Evolutionary conservation across 2,113 vertebrate species (phyloP).

Genomic region (Synodontis membranacea): DNA sequence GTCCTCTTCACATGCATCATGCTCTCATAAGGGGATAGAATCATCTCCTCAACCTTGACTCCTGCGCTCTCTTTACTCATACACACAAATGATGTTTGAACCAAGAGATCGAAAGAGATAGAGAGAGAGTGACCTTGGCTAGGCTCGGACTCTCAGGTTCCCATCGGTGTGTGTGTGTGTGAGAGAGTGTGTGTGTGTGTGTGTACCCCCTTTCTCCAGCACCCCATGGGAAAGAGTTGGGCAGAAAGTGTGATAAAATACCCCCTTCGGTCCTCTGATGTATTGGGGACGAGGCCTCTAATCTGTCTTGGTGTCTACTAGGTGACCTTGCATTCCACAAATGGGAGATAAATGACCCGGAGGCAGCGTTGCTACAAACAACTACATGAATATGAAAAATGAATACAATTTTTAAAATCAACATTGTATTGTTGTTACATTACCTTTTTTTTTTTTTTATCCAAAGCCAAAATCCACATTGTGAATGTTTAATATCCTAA

Average conservation of each 20-base stretch:
- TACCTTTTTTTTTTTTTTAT: background rate
- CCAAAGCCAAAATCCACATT: background rate
- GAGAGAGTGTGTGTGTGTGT: background rate
- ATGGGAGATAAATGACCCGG: constrained; percentile 31
- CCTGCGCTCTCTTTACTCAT: constrained; percentile 6
- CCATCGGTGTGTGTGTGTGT: background rate
- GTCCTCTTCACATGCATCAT: background rate
- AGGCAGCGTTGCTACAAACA: constrained; percentile 4
- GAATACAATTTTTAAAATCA: background rate
- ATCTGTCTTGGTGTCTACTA: constrained; percentile 49
- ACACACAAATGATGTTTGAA: background rate
- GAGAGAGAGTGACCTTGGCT: constrained; percentile 40
- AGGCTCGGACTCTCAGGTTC: constrained; percentile 21
- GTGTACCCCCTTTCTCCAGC: background rate
- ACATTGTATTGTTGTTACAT: background rate
- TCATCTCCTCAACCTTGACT: constrained; percentile 33
- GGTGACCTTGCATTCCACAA: constrained; percentile 39
- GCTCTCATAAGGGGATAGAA: constrained; percentile 24
- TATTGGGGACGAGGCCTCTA: constrained; percentile 42
- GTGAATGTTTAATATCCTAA: background rate
- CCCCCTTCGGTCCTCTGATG: constrained; percentile 52
- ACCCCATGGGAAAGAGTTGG: constrained; percentile 14
- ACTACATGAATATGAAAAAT: background rate
- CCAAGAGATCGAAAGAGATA: background rate
- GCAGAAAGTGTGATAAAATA: constrained; percentile 45